A percentile compares a stretch with the other conserved stretches of the same genome.
These are phyloP conservation scores for Hucho hucho DNA, from an alignment of 2,113 vertebrate genomes.

Conservation along the genomic window DNA sequence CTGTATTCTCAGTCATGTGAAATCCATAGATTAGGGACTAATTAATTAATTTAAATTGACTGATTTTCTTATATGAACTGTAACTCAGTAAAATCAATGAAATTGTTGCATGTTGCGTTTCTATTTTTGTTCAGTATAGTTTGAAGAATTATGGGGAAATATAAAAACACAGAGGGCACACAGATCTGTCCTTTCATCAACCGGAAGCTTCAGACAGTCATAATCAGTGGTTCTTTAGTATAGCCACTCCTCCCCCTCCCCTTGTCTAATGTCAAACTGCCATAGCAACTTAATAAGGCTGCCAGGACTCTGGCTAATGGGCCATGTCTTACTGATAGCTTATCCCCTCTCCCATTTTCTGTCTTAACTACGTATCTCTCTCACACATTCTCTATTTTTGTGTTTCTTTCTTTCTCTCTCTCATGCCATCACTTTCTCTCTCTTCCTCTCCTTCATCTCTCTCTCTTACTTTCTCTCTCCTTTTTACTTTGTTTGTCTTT, in stretches of 20 bases:
- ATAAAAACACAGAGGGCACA: neutral
- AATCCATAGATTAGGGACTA: no score
- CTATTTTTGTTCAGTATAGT: neutral
- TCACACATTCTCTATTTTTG: no score
- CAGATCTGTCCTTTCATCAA: neutral
- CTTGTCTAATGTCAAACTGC: neutral
- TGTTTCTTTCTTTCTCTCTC: neutral
- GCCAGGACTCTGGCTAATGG: neutral
- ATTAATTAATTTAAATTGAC: no score
- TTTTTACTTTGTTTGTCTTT: neutral
- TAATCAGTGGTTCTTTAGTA: neutral
- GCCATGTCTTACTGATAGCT: neutral
- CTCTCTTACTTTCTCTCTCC: neutral
- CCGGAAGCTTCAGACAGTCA: neutral
- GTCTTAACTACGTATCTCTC: neutral
- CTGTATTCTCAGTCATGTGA: no score
- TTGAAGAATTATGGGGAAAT: neutral
- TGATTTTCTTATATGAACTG: no score
- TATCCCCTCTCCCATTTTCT: neutral
- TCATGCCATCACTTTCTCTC: neutral
- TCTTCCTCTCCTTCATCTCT: no score
- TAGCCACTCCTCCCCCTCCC: no score
- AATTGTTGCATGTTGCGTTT: no score
- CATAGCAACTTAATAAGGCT: neutral
- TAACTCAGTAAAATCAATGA: no score